Conservation (phyloP, 2,113 vertebrate genomes). For the Puma concolor region DNA sequence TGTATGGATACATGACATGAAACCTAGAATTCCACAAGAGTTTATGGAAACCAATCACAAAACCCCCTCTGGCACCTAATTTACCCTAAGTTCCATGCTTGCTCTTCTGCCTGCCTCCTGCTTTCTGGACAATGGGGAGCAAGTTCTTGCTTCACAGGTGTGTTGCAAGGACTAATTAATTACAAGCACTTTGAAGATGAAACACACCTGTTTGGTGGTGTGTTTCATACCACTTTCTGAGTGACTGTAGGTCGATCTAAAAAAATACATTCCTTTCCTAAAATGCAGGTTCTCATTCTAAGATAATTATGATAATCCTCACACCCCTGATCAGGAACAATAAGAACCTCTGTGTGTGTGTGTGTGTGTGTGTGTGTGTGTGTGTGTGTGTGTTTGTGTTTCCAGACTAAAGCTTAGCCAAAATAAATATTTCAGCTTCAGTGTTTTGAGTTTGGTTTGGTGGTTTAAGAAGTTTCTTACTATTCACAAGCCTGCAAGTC, state of each 20-base stretch:
- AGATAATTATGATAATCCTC: slow-evolving; percentile 63
- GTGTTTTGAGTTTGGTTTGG: slow-evolving; percentile 35
- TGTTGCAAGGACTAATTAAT: slow-evolving; percentile 73
- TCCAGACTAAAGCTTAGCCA: slow-evolving; percentile 65
- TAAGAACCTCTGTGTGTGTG: slow-evolving; percentile 14
- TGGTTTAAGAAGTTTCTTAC: slow-evolving; percentile 26
- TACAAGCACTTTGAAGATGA: slow-evolving; percentile 84
- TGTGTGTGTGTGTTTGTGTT: background rate
- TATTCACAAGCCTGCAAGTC: slow-evolving; percentile 49
- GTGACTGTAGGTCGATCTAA: slow-evolving; percentile 54
- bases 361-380: background rate
- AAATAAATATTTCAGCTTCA: slow-evolving; percentile 64
- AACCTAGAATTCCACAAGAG: background rate
- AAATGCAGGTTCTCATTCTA: background rate
- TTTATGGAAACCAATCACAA: background rate
- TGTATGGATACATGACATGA: background rate
- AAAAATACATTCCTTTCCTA: slow-evolving; percentile 50
- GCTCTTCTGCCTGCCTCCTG: background rate
- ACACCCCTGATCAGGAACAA: slow-evolving; percentile 31
- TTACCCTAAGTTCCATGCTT: background rate
- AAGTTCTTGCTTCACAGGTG: slow-evolving; percentile 65
- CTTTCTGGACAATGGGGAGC: slow-evolving; percentile 32
- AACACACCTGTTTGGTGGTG: slow-evolving; percentile 75
- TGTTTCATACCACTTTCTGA: slow-evolving; percentile 82
- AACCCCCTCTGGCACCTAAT: background rate